phyloP scores from a whole-genome alignment of 2,797 vertebrate species.

The Novumbra hubbsi region DNA sequence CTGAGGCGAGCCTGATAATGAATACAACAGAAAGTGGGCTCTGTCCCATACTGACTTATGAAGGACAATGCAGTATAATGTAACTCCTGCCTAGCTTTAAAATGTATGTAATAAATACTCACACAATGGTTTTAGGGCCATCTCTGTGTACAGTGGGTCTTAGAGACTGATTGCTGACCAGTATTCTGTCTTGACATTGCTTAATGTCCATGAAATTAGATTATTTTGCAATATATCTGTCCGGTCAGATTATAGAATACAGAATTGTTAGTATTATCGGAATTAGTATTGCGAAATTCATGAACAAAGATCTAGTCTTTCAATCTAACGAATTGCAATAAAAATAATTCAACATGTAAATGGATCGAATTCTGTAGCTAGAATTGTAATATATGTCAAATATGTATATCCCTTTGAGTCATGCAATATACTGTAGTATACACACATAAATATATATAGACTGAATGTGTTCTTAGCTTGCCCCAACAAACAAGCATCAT shows the following conservation, averaged over 20 bases:
- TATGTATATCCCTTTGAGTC: conserved; percentile 37
- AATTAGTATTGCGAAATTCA: conserved; percentile 14
- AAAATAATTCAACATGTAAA: conserved; percentile 19
- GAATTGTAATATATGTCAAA: conserved; percentile 50
- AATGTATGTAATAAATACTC: background rate
- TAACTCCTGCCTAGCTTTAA: too few relatives aligned
- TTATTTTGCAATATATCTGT: conserved; percentile 35
- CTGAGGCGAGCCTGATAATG: too few relatives aligned
- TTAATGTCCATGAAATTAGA: conserved; percentile 16
- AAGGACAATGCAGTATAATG: conserved; percentile 20
- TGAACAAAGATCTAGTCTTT: conserved; percentile 23
- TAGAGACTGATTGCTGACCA: background rate
- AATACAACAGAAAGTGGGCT: too few relatives aligned
- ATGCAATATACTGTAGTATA: background rate
- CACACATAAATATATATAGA: conserved; percentile 12
- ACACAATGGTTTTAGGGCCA: too few relatives aligned
- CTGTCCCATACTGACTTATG: background rate
- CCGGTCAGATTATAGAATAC: conserved; percentile 15
- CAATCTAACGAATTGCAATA: conserved; percentile 26
- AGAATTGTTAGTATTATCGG: conserved; percentile 27
- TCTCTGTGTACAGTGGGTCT: too few relatives aligned
- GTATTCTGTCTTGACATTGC: background rate
- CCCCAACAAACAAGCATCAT: conserved; percentile 57
- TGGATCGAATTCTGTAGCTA: background rate
- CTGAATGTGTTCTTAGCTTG: conserved; percentile 55